A percentile compares a stretch with the other conserved stretches of the same genome.
phyloP scores from a whole-genome alignment of 2,797 vertebrate genomes.

The Bufotes viridis region DNA sequence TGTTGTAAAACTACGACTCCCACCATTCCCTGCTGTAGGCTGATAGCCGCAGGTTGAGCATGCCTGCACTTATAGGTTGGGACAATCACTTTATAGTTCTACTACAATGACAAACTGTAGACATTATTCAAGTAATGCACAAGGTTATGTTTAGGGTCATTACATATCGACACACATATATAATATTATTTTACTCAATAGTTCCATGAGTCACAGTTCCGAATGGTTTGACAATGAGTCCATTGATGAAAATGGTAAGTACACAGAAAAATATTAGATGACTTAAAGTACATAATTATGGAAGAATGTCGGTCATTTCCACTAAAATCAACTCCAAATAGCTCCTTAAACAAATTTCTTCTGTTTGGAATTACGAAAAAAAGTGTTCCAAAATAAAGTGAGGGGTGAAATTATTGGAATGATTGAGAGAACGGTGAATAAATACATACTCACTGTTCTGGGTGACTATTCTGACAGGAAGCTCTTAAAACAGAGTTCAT shows the following conservation, averaged over 20 bases:
- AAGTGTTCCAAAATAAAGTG: slow-evolving; percentile 30
- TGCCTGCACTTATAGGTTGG: too few relatives aligned
- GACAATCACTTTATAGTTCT: background rate
- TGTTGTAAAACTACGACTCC: too few relatives aligned
- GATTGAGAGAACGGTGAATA: background rate
- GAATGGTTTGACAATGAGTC: slow-evolving; percentile 18
- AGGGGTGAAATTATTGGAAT: background rate
- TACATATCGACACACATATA: background rate
- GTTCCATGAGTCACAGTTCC: background rate
- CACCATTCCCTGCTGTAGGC: too few relatives aligned
- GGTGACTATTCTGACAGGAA: slow-evolving; percentile 17
- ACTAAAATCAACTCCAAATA: background rate
- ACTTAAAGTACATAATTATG: slow-evolving; percentile 28
- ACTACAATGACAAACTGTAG: background rate
- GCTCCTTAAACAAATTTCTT: slow-evolving; percentile 10
- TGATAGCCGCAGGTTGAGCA: too few relatives aligned
- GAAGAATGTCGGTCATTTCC: slow-evolving; percentile 31
- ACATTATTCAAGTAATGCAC: background rate
- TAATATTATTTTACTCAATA: background rate
- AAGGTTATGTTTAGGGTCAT: background rate
- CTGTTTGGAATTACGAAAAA: slow-evolving; percentile 11
- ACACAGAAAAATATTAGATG: background rate
- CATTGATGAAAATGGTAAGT: slow-evolving; percentile 29
- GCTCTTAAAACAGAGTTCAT: background rate
- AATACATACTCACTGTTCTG: background rate